phyloP scores from a whole-genome alignment of 1,140 invertebrate genomes.

The Trialeurodes vaporariorum region DNA sequence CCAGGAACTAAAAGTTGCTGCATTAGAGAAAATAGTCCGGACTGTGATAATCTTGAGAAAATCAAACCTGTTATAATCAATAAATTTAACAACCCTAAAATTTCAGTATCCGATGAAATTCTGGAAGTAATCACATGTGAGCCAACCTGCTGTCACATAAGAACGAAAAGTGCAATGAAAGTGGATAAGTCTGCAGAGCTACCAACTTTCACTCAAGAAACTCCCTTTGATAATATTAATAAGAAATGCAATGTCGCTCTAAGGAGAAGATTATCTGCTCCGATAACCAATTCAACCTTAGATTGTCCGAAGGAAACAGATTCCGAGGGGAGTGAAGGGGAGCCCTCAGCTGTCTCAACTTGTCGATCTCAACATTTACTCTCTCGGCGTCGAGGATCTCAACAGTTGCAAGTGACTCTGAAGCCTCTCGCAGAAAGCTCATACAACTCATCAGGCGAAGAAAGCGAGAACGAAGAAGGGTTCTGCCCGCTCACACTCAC shows the following conservation, averaged over 20 bases:
- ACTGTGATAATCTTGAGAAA: neutral
- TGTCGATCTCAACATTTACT: constrained; percentile 16
- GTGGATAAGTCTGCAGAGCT: neutral
- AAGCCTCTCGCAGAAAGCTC: constrained; percentile 17
- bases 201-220: neutral
- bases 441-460: constrained; percentile 25
- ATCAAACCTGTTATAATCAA: neutral
- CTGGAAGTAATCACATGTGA: neutral
- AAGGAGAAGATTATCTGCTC: constrained; percentile 3
- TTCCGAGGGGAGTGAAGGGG: constrained; percentile 6
- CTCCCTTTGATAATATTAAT: neutral
- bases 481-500: constrained; percentile 30
- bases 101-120: neutral
- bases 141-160: neutral
- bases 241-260: neutral
- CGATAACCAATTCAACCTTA: neutral
- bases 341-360: neutral
- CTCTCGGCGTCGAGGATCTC: constrained; percentile 22
- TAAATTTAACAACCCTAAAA: neutral
- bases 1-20: neutral
- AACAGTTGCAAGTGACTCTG: constrained; percentile 19
- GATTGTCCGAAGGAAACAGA: constrained; percentile 3
- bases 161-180: neutral
- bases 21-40: neutral
- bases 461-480: constrained; percentile 47